Base-by-base conservation (phyloP, 2,797 vertebrate species). In the Morelia viridis region DNA sequence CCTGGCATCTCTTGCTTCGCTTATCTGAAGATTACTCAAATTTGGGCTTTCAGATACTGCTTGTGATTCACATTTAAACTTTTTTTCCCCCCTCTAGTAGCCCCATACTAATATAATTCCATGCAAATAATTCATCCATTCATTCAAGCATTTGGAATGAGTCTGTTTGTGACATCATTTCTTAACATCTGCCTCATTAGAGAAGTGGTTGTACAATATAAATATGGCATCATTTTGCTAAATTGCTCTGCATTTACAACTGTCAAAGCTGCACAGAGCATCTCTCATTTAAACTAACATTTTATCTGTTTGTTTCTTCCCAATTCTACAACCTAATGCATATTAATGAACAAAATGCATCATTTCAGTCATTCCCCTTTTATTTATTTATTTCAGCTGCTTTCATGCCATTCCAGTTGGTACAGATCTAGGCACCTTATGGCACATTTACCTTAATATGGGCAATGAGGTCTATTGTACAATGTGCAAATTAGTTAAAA, bases 81-180 rank as follows among this genome's bases (percentile, higher is more conserved):
- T 12, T 76, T 8, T 50, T 22, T 50, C 1, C 10, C 46, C 11
- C 50, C 2, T 50, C 53, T 35, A 60, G 41, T 50, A 17, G 57
- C 41, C 17, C 87, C 41, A 46, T 76, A 19, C 35, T 17, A 50
- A 60, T 88, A 22, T 88, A 90, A 80, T 56, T 90, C 57, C 80
- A 7, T 41, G 89, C 35, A 90, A 92, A 90, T 80, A 90, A 31
- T 58, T 86, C 1, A 2, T 83, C 31, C 58, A 76, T 90, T 90
- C 86, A 65, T 88, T 83, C 50, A 83, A 92, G 57, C 65, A 80
- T 57, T 35, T 90, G 24, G 90, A 90, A 92, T 87, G 46, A 90
- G 46, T 24, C 64, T 76, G 41, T 71, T 91, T 88, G 50, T 46
- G 46, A 76, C 89, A 86, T 87, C 60, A 84, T 68, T 91, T 91